Evolutionary conservation across 2,113 vertebrate species (phyloP).

Genomic region (Pleuronectes platessa): DNA sequence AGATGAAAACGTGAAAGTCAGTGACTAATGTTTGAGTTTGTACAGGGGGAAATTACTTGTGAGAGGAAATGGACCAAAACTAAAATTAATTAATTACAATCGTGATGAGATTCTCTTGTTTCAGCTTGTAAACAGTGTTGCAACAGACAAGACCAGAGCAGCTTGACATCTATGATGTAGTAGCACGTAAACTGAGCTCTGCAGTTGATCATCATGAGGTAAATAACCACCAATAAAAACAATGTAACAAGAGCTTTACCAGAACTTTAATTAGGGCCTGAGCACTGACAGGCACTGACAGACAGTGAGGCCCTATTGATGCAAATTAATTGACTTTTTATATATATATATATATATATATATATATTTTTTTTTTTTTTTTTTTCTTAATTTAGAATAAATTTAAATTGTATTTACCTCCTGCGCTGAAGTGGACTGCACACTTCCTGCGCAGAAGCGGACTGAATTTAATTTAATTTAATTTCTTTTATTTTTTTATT

Average conservation of each 20-base stretch:
- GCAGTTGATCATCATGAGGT: neutral
- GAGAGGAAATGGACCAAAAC: conserved; percentile 42
- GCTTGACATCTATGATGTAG: neutral
- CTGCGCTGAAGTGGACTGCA: too few relatives aligned
- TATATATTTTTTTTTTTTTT: too few relatives aligned
- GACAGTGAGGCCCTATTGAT: too few relatives aligned
- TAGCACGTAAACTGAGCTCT: neutral
- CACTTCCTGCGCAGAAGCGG: too few relatives aligned
- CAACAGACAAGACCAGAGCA: neutral
- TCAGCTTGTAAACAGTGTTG: neutral
- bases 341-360: too few relatives aligned
- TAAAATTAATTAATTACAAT: conserved; percentile 37
- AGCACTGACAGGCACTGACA: too few relatives aligned
- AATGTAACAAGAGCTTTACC: neutral
- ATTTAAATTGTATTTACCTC: too few relatives aligned
- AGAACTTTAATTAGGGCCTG: too few relatives aligned
- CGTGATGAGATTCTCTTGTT: conserved; percentile 12
- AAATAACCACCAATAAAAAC: neutral
- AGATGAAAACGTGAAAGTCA: conserved; percentile 19
- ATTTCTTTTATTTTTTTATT: too few relatives aligned
- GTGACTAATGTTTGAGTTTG: conserved; percentile 39
- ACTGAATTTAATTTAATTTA: too few relatives aligned
- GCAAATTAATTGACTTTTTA: too few relatives aligned
- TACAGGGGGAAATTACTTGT: conserved; percentile 16
- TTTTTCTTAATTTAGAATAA: too few relatives aligned